Percentiles rank a stretch among this genome's conserved stretches.
Evolutionary conservation across 2,113 vertebrate genomes (phyloP).

Genomic region (Phalacrocorax brasilianus): DNA sequence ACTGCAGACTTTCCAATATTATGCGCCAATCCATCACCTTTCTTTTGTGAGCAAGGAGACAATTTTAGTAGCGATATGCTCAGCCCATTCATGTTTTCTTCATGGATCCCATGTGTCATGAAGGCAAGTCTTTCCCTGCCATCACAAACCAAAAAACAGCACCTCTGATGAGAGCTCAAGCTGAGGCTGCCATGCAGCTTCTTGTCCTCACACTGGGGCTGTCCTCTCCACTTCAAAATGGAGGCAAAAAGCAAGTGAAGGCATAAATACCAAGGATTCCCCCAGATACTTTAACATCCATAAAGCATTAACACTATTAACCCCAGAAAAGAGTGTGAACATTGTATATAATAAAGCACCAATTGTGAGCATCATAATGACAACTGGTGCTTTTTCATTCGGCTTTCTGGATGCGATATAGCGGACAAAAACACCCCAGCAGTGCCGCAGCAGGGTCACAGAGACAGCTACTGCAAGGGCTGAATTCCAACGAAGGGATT

Average conservation of each 20-base stretch:
- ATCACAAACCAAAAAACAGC: neutral
- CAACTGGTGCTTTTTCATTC: neutral
- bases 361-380: neutral
- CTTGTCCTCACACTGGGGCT: neutral
- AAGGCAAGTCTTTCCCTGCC: neutral
- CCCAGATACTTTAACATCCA: neutral
- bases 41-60: neutral
- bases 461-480: neutral
- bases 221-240: neutral
- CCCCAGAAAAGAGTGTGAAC: neutral
- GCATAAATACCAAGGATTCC: neutral
- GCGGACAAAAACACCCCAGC: neutral
- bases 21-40: neutral
- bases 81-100: neutral
- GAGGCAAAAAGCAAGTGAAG: neutral
- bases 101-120: fast-evolving
- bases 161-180: neutral
- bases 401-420: neutral
- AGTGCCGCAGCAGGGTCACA: neutral
- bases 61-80: neutral
- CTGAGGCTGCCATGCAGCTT: neutral
- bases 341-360: neutral
- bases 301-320: neutral
- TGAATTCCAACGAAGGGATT: neutral
- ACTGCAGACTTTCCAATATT: neutral